Conservation (phyloP, 2,797 vertebrate genomes). For the Sebastes matsubarae region DNA sequence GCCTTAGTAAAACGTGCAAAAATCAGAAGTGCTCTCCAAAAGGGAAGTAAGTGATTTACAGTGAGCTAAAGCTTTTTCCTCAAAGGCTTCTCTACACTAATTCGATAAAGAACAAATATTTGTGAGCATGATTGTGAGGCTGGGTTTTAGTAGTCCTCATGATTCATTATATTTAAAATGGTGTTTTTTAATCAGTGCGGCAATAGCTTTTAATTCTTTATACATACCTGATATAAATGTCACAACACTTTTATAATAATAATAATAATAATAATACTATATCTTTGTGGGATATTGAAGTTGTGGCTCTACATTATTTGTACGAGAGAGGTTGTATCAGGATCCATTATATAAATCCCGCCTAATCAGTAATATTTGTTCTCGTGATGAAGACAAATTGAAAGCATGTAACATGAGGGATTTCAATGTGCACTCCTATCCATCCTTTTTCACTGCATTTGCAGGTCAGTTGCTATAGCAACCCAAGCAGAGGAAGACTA, state of each 20-base stretch:
- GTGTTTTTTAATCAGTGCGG: not conserved
- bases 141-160: not conserved
- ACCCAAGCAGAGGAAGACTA: slow-evolving; percentile 87
- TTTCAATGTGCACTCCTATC: slow-evolving; percentile 81
- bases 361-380: slow-evolving; percentile 11
- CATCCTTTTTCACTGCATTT: slow-evolving; percentile 74
- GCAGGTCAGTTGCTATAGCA: slow-evolving; percentile 91
- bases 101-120: not conserved
- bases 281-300: not conserved
- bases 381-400: slow-evolving; percentile 69
- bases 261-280: not conserved
- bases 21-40: not conserved
- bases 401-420: slow-evolving; percentile 46
- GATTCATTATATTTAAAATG: not conserved
- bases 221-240: not conserved
- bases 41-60: not conserved
- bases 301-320: not conserved
- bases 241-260: not conserved
- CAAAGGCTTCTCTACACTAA: not conserved
- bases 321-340: not conserved
- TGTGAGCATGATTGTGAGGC: not conserved
- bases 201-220: not conserved
- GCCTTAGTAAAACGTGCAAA: not conserved
- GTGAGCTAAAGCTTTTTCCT: not conserved
- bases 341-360: not conserved